These are phyloP conservation scores for Mystacides longicornis DNA, from an alignment of 2,888 invertebrate genomes.

Conservation along the genomic window DNA sequence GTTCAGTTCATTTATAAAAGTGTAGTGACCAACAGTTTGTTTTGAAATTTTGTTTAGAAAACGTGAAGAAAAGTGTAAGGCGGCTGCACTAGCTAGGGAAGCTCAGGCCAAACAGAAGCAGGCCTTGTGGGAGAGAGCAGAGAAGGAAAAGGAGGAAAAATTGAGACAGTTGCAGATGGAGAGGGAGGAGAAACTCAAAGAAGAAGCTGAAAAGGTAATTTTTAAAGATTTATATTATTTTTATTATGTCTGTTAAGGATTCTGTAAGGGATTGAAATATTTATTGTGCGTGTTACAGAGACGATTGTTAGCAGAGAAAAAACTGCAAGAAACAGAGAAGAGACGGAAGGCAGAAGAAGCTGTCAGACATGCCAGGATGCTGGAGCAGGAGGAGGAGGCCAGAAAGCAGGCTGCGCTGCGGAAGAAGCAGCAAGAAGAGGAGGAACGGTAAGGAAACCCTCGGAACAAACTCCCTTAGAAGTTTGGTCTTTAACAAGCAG, in stretches of 20 bases:
- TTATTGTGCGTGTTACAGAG: conserved; percentile 18
- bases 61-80: conserved; percentile 52
- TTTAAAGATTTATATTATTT: not conserved
- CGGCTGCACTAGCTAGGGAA: conserved; percentile 44
- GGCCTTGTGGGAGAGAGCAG: conserved; percentile 45
- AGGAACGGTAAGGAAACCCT: conserved; percentile 31
- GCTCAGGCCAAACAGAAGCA: conserved; percentile 44
- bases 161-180: conserved; percentile 41
- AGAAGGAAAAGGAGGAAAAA: conserved; percentile 40
- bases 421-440: conserved; percentile 36
- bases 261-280: no score
- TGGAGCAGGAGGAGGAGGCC: conserved; percentile 34
- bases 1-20: no score
- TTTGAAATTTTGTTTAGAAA: conserved; percentile 31
- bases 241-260: not conserved
- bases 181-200: conserved; percentile 38
- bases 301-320: conserved; percentile 14
- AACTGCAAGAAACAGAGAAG: conserved; percentile 37
- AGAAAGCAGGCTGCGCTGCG: conserved; percentile 35
- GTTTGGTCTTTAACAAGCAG: no score
- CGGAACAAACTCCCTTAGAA: no score
- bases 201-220: conserved; percentile 15
- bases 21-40: no score
- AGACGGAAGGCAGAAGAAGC: conserved; percentile 37
- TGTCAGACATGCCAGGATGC: conserved; percentile 32